phyloP scores from a whole-genome alignment of 92 coral and sea anemone genomes.

The Isaurus tuberculatus region DNA sequence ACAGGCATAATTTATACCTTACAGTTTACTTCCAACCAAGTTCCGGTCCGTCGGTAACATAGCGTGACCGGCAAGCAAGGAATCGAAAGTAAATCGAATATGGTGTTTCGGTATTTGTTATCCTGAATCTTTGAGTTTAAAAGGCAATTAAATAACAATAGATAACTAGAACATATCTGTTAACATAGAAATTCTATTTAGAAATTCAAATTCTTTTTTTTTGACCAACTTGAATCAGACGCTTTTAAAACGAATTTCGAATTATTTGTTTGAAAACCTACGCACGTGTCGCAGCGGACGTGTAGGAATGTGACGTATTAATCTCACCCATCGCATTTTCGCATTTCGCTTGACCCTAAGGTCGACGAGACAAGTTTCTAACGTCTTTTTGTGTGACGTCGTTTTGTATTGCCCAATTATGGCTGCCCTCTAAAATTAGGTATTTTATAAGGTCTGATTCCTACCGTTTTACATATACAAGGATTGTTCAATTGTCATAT shows the following conservation, averaged over 20 bases:
- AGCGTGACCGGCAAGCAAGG: too few species aligned
- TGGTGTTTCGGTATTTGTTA: too few species aligned
- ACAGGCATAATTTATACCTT: too few species aligned
- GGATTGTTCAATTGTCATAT: neutral
- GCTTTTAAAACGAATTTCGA: neutral
- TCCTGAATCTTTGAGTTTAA: too few species aligned
- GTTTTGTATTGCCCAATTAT: neutral
- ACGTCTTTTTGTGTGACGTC: constrained; percentile 12
- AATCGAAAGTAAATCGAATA: too few species aligned
- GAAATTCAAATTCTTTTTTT: neutral
- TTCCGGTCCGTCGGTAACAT: too few species aligned
- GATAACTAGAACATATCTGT: neutral
- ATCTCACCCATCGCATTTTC: neutral
- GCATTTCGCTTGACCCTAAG: neutral
- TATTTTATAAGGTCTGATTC: constrained; percentile 3
- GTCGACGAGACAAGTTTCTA: neutral
- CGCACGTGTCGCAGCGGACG: neutral
- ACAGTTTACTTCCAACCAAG: too few species aligned
- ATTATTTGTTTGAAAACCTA: constrained; percentile 6
- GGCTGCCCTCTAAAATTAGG: constrained; percentile 15
- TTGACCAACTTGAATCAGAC: neutral
- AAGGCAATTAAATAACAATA: too few species aligned
- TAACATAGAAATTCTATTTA: neutral
- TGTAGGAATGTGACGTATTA: constrained; percentile 8
- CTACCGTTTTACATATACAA: neutral